phyloP scores from a whole-genome alignment of 2,113 vertebrate species.

The Sarotherodon lohbergeri region DNA sequence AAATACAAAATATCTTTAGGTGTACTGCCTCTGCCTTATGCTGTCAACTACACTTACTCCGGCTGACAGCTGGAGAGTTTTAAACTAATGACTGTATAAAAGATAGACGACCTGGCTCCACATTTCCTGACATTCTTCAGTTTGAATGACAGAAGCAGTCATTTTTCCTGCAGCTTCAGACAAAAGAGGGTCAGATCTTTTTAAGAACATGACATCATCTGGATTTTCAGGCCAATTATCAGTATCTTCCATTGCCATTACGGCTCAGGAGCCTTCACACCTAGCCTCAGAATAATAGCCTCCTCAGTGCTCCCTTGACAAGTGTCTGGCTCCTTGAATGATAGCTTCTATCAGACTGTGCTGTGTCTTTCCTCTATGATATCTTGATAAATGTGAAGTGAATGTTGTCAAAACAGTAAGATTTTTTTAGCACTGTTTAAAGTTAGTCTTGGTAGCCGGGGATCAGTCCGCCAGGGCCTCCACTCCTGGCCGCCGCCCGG shows the following conservation, averaged over 20 bases:
- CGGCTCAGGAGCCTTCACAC: neutral
- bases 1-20: neutral
- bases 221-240: neutral
- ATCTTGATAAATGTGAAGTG: neutral
- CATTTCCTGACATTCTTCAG: neutral
- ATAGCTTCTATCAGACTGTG: neutral
- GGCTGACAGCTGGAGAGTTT: neutral
- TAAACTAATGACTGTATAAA: neutral
- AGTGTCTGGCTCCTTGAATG: neutral
- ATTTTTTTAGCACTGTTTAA: no score
- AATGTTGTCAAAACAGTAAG: neutral
- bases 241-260: neutral
- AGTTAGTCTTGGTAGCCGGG: neutral
- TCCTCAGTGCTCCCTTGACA: neutral
- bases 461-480: no score
- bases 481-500: no score
- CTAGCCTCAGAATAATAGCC: neutral
- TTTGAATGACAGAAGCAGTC: neutral
- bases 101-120: neutral
- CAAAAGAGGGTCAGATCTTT: neutral
- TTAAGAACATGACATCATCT: neutral
- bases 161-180: neutral
- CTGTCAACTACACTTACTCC: neutral
- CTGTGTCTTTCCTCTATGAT: neutral
- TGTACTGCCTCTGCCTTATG: neutral